Base-by-base conservation (phyloP, 2,113 vertebrate species). In the Ictalurus furcatus region DNA sequence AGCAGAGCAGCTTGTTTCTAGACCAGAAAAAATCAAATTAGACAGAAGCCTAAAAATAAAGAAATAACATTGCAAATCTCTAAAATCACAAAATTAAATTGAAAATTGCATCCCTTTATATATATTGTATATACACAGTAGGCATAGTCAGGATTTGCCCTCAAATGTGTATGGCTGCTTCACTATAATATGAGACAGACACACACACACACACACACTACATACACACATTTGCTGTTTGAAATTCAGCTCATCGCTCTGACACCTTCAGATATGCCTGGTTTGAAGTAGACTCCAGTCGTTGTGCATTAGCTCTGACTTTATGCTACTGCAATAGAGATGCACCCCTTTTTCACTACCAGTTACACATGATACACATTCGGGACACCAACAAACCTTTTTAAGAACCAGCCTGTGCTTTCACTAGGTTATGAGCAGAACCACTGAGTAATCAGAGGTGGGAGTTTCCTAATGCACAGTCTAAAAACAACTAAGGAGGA, bases 171-270 rank as follows among this genome's bases (percentile, higher is more conserved):
- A 40, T 2, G 34, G 71, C 2, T 2, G 16, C 34, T 40, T 37
- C 9, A 21, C 16, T 78, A 48, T 78, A 14, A 78, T 12, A 23
- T 48, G 11, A 78, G 3, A 86, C 86, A 56, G 65, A 37, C 69
- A 52, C 48, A 79, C 56, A 54, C 30, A 79, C 73, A 79, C 74
- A 48, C 84, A 44, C 67, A 40, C 30, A 17, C 48, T 91, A 79
- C 73, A 84, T 65, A 44, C 84, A 44, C 76, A 40, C 40, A 12
- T 8, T 30, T 37, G 16, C 61, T 59, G n/a, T 84, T 44, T 86
- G 59, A 85, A 84, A 84, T 84, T 80, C 71, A 65, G n/a, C 56
- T 86, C 69, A 63, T 80, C 61, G 85, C 44, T 88, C 84, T 81
- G 78, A 80, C 73, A 65, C 30, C 78, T 34, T 81, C 25, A 88